Evolutionary conservation across 2,888 invertebrate genomes (phyloP).

Genomic region (Creontiades dilutus): DNA sequence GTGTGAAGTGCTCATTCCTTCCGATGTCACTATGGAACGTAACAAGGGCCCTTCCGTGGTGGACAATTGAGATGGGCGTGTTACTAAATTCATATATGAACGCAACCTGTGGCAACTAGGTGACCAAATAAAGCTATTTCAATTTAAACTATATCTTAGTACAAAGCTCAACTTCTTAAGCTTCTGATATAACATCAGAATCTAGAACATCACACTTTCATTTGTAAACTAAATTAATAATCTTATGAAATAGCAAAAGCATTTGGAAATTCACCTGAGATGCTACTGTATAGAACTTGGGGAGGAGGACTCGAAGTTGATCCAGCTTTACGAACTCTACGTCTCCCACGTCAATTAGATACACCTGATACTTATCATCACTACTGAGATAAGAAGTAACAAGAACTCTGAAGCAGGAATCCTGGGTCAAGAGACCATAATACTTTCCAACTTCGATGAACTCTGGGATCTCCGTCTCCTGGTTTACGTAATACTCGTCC

Average conservation of each 20-base stretch:
- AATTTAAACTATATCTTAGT: too few species aligned
- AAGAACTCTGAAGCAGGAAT: conserved; percentile 6
- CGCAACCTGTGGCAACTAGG: too few species aligned
- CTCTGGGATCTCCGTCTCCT: not conserved
- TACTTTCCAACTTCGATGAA: conserved; percentile 45
- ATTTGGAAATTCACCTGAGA: conserved; percentile 52
- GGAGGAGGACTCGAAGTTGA: conserved; percentile 33
- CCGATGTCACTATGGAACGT: too few species aligned
- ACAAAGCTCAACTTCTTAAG: not conserved
- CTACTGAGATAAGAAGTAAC: not conserved
- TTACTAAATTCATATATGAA: too few species aligned
- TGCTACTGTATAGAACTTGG: conserved; percentile 29
- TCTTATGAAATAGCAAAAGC: too few species aligned
- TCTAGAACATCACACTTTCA: too few species aligned
- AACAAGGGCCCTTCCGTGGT: too few species aligned
- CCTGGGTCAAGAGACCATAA: not conserved
- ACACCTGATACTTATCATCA: conserved; percentile 8
- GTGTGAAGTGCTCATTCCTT: too few species aligned
- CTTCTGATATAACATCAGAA: not conserved
- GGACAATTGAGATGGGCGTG: too few species aligned
- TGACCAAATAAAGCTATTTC: too few species aligned
- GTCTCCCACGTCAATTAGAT: conserved; percentile 62
- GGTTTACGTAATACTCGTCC: conserved; percentile 25
- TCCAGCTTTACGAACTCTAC: conserved; percentile 26
- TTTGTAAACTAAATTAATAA: too few species aligned